Evolutionary conservation across 2,888 invertebrate species (phyloP), one percentile per base, ranked within the genome.

Genomic region (Eupithecia inturbata): DNA sequence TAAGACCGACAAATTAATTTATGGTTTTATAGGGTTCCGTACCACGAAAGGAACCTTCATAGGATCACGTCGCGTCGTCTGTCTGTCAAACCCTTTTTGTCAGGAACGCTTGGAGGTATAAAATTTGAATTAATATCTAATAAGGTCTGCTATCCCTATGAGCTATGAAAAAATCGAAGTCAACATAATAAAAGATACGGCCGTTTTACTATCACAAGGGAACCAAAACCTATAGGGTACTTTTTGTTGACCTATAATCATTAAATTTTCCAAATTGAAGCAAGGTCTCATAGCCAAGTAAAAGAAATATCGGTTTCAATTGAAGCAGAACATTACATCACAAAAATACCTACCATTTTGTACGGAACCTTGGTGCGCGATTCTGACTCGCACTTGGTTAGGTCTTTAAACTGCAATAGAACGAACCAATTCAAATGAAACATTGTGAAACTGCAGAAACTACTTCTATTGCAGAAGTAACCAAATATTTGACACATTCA

Each of bases 401-500:
- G 49, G 0, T 49, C n/a, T n/a, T n/a, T 45, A 19, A 36, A 19
- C 45, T 19, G 16, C 45, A 19, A 19, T 45, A 49, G 49, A 49
- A 49, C 49, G 49, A 53, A 53, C 3, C 3, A 19, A n/a, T 45
- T n/a, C n/a, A 53, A 53, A 53, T 53, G 22, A 53, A 53, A 53
- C 49, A 53, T 53, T 53, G 49, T 53, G 49, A 53, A 49, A 53
- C 22, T 22, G 9, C 3, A 22, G 10, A 53, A 53, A 53, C n/a
- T 53, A 22, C 22, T 53, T 45, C 45, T 16, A 19, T 45, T 22
- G 22, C 9, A 49, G 5, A 45, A 19, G 10, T 22, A 53, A 53
- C 49, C 22, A 72, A 73, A 73, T 45, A 67, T 57, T 68, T 74
- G 67, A 64, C 70, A 75, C 33, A 70, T 76, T 75, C 68, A 70